Evolutionary conservation across 2,113 vertebrate species (phyloP).

Genomic region (Proteles cristata): DNA sequence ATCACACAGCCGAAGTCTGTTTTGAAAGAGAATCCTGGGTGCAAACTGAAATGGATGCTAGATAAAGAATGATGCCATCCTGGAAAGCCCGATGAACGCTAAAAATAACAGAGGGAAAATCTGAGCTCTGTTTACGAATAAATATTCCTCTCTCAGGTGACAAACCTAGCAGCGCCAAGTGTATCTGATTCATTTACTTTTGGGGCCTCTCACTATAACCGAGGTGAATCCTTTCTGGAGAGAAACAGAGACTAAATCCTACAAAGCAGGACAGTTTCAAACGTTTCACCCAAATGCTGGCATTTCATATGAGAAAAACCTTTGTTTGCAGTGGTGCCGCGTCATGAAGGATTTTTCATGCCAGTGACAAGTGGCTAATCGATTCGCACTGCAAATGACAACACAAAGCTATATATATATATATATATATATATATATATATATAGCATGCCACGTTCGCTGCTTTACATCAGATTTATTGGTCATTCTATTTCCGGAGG

Average conservation of each 20-base stretch:
- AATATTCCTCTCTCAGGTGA: constrained; percentile 18
- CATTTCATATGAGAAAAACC: neutral
- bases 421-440: neutral
- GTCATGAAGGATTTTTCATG: neutral
- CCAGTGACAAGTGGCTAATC: constrained; percentile 9
- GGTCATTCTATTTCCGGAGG: constrained; percentile 29
- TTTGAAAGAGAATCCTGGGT: constrained; percentile 83
- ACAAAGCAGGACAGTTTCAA: constrained; percentile 30
- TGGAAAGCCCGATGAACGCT: constrained; percentile 57
- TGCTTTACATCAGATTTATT: constrained; percentile 46
- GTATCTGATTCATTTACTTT: constrained; percentile 27
- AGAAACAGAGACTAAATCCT: constrained; percentile 22
- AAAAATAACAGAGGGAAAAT: constrained; percentile 60
- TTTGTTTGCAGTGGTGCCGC: neutral
- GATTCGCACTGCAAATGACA: constrained; percentile 38
- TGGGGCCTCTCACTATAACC: neutral
- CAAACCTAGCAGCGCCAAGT: neutral
- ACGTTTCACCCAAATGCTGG: constrained; percentile 11
- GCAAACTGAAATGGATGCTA: constrained; percentile 79
- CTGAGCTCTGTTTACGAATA: constrained; percentile 27
- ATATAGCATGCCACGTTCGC: neutral
- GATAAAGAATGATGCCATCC: constrained; percentile 75
- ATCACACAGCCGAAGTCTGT: constrained; percentile 67
- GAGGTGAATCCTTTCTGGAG: neutral
- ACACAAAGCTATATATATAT: neutral